phyloP scores from a whole-genome alignment of 2,888 invertebrate genomes.

The Ellobium chinense region DNA sequence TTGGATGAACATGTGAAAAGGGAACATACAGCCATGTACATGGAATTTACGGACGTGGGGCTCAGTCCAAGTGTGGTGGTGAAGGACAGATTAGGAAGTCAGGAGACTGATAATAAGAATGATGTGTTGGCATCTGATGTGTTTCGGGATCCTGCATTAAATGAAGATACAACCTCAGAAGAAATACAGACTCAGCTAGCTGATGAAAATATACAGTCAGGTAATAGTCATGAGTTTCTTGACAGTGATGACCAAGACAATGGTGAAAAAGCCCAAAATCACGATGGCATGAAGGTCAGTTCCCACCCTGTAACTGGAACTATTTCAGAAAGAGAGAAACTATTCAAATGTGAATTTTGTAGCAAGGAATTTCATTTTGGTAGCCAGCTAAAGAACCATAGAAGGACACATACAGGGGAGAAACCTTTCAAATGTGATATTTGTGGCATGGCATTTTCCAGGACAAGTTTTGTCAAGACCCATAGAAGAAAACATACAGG shows the following conservation, averaged over 20 bases:
- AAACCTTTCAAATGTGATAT: conserved; percentile 27
- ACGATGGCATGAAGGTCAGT: too few species aligned
- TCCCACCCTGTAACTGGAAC: not conserved
- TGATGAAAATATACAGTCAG: too few species aligned
- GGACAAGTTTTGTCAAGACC: not conserved
- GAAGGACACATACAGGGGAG: not conserved
- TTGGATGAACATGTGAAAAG: not conserved
- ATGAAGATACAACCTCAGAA: too few species aligned
- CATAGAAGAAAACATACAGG: conserved; percentile 12
- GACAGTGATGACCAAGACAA: too few species aligned
- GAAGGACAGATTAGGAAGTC: not conserved
- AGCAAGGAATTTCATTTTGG: not conserved
- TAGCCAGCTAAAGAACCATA: not conserved
- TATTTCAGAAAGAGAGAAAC: not conserved
- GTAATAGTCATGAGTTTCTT: too few species aligned
- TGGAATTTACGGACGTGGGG: not conserved
- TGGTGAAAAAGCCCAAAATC: too few species aligned
- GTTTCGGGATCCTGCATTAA: too few species aligned
- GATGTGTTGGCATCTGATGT: too few species aligned
- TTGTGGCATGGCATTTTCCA: not conserved
- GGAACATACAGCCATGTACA: not conserved
- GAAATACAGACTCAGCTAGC: too few species aligned
- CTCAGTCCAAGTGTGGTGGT: not conserved
- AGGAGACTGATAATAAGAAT: too few species aligned
- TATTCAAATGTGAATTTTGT: conserved; percentile 12